These are phyloP conservation scores for Egretta garzetta DNA, from an alignment of 2,113 vertebrate species.

Conservation along the genomic window DNA sequence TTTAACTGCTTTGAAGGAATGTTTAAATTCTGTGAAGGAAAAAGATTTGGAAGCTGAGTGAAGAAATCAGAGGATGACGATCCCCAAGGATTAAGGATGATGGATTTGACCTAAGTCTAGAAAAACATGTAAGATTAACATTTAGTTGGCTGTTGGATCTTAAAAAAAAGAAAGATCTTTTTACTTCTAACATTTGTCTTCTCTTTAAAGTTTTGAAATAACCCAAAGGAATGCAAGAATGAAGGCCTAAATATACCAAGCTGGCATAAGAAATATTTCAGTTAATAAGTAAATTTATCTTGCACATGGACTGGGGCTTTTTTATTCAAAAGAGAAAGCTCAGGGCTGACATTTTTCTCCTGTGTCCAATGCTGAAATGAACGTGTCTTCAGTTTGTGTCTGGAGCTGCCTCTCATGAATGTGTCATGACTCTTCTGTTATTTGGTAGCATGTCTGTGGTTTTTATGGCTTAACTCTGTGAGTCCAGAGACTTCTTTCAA, in stretches of 20 bases:
- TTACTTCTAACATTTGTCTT: slow-evolving; percentile 21
- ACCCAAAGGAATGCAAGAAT: slow-evolving; percentile 30
- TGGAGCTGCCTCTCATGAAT: neutral
- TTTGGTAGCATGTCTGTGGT: neutral
- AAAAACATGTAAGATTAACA: slow-evolving; percentile 6
- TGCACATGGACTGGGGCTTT: neutral
- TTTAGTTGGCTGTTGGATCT: neutral
- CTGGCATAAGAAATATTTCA: slow-evolving; percentile 7
- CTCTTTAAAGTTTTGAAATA: slow-evolving; percentile 42
- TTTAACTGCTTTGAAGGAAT: slow-evolving; percentile 3
- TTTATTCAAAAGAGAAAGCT: neutral
- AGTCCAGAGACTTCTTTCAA: neutral
- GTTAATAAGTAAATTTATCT: slow-evolving; percentile 8
- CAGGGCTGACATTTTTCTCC: neutral
- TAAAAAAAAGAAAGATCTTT: neutral
- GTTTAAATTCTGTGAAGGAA: slow-evolving; percentile 30
- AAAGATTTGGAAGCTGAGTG: slow-evolving; percentile 7
- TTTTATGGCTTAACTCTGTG: neutral
- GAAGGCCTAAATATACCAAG: neutral
- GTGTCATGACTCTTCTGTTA: neutral
- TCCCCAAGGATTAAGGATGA: slow-evolving; percentile 35
- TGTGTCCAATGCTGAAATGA: neutral
- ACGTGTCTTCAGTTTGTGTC: neutral
- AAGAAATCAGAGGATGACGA: neutral
- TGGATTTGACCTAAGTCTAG: slow-evolving; percentile 25